A percentile compares a stretch with the other conserved stretches of the same genome.
phyloP scores from a whole-genome alignment of 1,140 invertebrate species.

The Ips typographus region DNA sequence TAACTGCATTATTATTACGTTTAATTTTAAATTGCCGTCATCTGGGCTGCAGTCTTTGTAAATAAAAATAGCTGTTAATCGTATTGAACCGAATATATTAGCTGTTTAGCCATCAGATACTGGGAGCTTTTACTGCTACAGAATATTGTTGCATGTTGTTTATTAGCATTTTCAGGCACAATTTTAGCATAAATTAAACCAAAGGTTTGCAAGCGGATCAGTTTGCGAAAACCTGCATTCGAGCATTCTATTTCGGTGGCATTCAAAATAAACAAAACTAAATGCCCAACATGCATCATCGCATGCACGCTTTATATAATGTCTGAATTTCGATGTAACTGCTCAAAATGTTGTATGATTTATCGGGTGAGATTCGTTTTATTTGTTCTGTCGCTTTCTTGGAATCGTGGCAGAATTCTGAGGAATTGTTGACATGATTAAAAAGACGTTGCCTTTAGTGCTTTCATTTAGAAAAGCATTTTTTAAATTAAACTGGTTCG shows the following conservation, averaged over 20 bases:
- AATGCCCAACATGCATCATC: slow-evolving; percentile 4
- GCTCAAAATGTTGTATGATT: slow-evolving; percentile 1
- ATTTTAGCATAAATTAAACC: neutral
- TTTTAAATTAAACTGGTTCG: no score
- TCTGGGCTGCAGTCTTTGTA: slow-evolving; percentile 24
- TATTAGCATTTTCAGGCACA: no score
- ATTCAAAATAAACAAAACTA: neutral
- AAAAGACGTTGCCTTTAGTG: no score
- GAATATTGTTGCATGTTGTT: no score
- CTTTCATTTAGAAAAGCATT: no score
- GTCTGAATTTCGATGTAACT: slow-evolving; percentile 3
- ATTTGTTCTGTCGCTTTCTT: neutral
- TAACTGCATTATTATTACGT: slow-evolving; percentile 37
- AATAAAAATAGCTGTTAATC: slow-evolving; percentile 25
- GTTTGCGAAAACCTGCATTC: neutral
- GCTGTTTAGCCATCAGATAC: neutral
- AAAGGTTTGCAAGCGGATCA: neutral
- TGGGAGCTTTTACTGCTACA: no score
- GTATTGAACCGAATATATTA: slow-evolving; percentile 1
- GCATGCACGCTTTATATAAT: slow-evolving; percentile 4
- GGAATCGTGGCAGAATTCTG: neutral
- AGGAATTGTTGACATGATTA: neutral
- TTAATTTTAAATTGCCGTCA: slow-evolving; percentile 34
- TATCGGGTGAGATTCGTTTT: neutral
- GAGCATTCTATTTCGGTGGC: slow-evolving; percentile 4